Conservation (phyloP, 2,888 invertebrate species). For the Apotomis betuletana region DNA sequence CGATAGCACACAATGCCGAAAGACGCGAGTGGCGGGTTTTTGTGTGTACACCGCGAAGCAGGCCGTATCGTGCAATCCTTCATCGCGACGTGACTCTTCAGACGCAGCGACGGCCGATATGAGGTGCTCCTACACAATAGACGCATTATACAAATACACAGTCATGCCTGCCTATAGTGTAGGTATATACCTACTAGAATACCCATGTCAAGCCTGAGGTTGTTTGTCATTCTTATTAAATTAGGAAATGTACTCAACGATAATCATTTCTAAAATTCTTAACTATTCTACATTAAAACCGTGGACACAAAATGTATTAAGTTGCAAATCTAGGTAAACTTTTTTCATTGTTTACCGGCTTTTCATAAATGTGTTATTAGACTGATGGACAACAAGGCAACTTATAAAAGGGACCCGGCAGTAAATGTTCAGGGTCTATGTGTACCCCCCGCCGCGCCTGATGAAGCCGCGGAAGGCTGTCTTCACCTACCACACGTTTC, state of each 20-base stretch:
- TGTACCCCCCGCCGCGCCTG: background rate
- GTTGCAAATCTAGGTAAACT: too few relatives aligned
- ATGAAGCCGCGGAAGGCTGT: conserved; percentile 22
- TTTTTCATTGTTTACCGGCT: background rate
- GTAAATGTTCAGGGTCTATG: conserved; percentile 12
- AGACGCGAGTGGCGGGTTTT: background rate
- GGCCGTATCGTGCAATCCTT: conserved; percentile 20
- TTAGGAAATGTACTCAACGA: too few relatives aligned
- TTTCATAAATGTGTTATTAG: background rate
- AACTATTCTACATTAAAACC: too few relatives aligned
- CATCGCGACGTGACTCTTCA: conserved; percentile 39
- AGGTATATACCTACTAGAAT: too few relatives aligned
- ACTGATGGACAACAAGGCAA: background rate
- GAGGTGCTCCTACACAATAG: too few relatives aligned
- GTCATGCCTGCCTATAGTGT: too few relatives aligned
- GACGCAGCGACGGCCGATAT: conserved; percentile 12
- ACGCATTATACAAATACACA: too few relatives aligned
- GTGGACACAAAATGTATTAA: too few relatives aligned
- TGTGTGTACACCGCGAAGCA: background rate
- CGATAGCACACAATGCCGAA: conserved; percentile 24
- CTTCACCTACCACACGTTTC: conserved; percentile 35
- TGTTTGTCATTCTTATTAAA: too few relatives aligned
- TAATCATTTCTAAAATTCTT: too few relatives aligned
- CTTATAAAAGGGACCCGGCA: background rate
- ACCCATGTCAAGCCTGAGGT: too few relatives aligned